Evolutionary conservation across 1,140 invertebrate species (phyloP).

Genomic region (Leptinotarsa undecemlineata): DNA sequence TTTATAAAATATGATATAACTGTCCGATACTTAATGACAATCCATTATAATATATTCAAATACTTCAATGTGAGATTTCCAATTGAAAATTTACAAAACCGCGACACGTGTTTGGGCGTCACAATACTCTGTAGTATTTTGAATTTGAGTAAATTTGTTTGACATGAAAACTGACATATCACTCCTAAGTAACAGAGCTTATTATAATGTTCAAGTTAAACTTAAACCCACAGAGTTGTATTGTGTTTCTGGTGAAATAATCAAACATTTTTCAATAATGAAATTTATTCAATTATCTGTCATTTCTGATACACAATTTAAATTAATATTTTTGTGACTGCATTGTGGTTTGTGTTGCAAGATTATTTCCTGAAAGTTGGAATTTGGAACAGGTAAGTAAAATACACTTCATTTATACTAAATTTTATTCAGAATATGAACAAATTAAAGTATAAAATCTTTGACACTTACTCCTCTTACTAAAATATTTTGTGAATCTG

Average conservation of each 20-base stretch:
- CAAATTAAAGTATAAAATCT: slow-evolving; percentile 52
- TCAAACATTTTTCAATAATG: no score
- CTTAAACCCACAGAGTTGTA: no score
- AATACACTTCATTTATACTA: slow-evolving; percentile 9
- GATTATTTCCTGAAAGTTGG: neutral
- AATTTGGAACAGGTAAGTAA: neutral
- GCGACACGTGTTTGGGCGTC: no score
- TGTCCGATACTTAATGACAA: neutral
- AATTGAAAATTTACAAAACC: no score
- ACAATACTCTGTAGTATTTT: no score
- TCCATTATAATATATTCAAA: neutral
- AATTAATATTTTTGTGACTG: no score
- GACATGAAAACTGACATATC: no score
- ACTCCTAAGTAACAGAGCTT: no score
- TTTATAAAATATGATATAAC: neutral
- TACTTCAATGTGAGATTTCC: neutral
- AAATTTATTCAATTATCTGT: neutral
- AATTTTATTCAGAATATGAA: slow-evolving; percentile 50
- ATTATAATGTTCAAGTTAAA: no score
- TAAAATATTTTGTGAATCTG: slow-evolving; percentile 55
- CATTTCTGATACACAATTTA: neutral
- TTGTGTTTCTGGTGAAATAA: no score
- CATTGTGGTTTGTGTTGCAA: no score
- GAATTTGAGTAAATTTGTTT: no score
- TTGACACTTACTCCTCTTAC: slow-evolving; percentile 49